phyloP scores from a whole-genome alignment of 1,140 invertebrate species.

The Caenorhabditis latens region DNA sequence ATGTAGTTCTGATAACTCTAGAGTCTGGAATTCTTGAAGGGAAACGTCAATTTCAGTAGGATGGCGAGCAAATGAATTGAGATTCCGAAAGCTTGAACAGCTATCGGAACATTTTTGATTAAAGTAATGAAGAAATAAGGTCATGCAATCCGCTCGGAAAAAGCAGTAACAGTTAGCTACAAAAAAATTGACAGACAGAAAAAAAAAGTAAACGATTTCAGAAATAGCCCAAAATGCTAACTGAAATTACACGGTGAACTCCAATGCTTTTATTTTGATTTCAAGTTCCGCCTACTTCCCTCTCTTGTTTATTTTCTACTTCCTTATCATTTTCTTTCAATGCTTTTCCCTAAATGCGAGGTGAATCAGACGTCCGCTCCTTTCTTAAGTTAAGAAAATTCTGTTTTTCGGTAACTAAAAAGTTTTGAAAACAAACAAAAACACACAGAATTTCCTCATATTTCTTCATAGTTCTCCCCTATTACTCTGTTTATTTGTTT shows the following conservation, averaged over 20 bases:
- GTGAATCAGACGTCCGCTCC: constrained; percentile 3
- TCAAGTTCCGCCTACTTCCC: background rate
- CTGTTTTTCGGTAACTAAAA: background rate
- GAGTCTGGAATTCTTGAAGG: no score
- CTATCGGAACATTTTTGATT: no score
- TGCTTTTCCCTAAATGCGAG: background rate
- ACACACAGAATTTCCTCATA: background rate
- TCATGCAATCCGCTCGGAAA: no score
- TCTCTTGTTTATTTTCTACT: background rate
- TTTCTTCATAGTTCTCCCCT: no score
- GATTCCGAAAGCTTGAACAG: no score
- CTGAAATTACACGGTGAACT: background rate
- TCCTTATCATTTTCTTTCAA: background rate
- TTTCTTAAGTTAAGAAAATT: background rate
- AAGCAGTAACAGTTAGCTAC: no score
- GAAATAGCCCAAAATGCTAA: background rate
- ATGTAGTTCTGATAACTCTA: no score
- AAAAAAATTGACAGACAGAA: no score
- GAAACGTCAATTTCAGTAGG: no score
- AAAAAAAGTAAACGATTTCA: no score
- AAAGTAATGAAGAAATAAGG: no score
- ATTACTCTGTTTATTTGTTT: constrained; percentile 1
- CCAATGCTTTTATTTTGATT: background rate
- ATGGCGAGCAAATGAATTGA: no score
- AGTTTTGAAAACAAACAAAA: background rate